Base-by-base conservation (phyloP, 2,113 vertebrate species). In the Scatophagus argus region DNA sequence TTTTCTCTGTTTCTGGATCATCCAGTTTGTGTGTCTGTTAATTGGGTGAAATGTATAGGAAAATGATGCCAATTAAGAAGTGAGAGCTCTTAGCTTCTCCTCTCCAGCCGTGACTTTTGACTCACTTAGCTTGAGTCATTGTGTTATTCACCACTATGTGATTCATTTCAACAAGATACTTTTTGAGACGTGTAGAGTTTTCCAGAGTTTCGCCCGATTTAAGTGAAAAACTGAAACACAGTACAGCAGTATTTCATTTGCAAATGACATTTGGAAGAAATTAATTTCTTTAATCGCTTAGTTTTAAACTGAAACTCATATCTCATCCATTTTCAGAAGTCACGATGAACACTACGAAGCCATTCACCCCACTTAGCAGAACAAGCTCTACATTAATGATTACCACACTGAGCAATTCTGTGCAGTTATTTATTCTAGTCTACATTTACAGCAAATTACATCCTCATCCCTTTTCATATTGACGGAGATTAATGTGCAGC, bases 341-440 rank as follows among this genome's bases (percentile, higher is more conserved):
- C 65, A 54, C 3, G 1, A 9, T 54, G 61, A 74, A 81, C 59
- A 49, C 70, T 6, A 4, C 36, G 56, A 63, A 60, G 49, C 49
- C 41, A 64, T 81, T 89, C 64, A 64, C 29, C 31, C 51, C 76
- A 85, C 73, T 78, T 81, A 81, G 58, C 61, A 71, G 46, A 62
- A 72, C 58, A 56, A 75, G 62, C 58, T 51, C 9, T 34, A 27
- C 41, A 67, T 73, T 43, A 72, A 79, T 60, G 27, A 75, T 32
- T 14, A 62, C 51, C 25, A 6, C 56, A 38, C 47, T 4, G 65
- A n/a, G 61, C 7, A 27, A 56, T 62, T 11, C 31, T 0, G 31
- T 9, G 43, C 72, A 25, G 32, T 65, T 64, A 81, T 68, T 79
- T 74, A 78, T 80, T 77, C 39, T 7, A 14, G 21, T 77, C 79